Percentiles rank a stretch among this genome's conserved stretches.
phyloP scores from a whole-genome alignment of 2,113 vertebrate species.

The Hyperoodon ampullatus region DNA sequence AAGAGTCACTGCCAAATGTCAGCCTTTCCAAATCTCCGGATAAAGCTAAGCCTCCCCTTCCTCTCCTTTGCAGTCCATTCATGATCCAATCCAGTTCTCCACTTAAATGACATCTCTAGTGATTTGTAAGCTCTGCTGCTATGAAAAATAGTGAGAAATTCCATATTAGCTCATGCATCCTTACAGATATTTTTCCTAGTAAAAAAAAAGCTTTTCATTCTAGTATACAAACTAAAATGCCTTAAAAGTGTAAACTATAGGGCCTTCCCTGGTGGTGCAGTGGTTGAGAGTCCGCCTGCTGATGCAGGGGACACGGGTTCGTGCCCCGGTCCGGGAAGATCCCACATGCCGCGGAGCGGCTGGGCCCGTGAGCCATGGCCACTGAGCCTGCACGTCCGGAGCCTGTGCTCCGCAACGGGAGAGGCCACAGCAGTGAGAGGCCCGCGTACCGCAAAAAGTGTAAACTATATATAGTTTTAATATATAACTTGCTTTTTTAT shows the following conservation, averaged over 20 bases:
- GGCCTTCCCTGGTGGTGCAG: no score
- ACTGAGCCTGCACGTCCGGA: no score
- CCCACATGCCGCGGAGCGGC: no score
- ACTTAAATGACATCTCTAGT: not conserved
- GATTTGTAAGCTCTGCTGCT: not conserved
- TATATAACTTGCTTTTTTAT: not conserved
- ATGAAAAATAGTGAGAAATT: conserved; percentile 35
- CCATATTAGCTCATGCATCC: not conserved
- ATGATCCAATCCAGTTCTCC: not conserved
- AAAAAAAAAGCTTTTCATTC: not conserved
- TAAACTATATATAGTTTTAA: not conserved
- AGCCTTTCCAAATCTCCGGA: not conserved
- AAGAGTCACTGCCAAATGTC: not conserved
- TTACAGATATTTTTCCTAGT: not conserved
- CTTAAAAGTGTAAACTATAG: not conserved
- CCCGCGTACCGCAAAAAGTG: no score
- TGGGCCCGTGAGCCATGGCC: no score
- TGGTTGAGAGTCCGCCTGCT: no score
- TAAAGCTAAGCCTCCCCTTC: not conserved
- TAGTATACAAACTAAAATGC: not conserved
- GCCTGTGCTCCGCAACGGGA: no score
- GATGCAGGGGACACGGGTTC: no score
- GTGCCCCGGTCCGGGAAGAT: no score
- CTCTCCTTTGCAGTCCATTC: not conserved
- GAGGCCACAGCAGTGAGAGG: no score